Evolutionary conservation across 2,888 invertebrate species (phyloP), one percentile per base, ranked within the genome.

Genomic region (Colletes collaris): DNA sequence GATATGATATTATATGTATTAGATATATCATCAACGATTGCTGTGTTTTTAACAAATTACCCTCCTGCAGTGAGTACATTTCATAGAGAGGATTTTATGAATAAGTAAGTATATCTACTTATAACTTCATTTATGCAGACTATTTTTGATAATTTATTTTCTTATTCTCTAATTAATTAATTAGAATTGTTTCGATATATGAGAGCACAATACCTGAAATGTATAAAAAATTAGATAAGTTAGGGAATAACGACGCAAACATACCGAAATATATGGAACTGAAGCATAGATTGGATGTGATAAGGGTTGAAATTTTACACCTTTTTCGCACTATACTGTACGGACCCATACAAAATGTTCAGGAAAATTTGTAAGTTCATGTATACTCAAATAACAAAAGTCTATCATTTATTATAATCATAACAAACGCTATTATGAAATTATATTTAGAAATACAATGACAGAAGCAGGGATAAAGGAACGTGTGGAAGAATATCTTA

Each of bases 101-200:
- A 87, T 85, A 90, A 93, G 94, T 91, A 91, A 91, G 87, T 90
- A 85, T 79, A 65, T 50, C 68, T 73, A 49, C 35, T 65, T 46
- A 13, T 37, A 10, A 16, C 44, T 5, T 50, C 35, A 35, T 49
- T 59, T n/a, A 35, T 27, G 3, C 6, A 58, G 13, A 10, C 11
- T 58, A 40, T 37, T 55, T 69, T 69, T 63, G 59, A 65, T 65
- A 59, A 64, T 53, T 8, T 5, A 37, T 52, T 59, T 40, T 46
- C 8, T 44, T 60, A 7, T 63, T 58, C 35, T 7, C 19, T 8
- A 10, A 27, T 59, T 66, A 10, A 27, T 59, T 66, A 35, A 52
- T 40, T 93, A 97, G 97, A 92, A 94, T 98, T 92, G 95, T 96
- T 81, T 95, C 95, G 81, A 95, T 97, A 82, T 98, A 98, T 92